These are phyloP conservation scores for Mesocentrotus franciscanus DNA, from an alignment of 53 echinoderm and acorn worm species.

Conservation along the genomic window DNA sequence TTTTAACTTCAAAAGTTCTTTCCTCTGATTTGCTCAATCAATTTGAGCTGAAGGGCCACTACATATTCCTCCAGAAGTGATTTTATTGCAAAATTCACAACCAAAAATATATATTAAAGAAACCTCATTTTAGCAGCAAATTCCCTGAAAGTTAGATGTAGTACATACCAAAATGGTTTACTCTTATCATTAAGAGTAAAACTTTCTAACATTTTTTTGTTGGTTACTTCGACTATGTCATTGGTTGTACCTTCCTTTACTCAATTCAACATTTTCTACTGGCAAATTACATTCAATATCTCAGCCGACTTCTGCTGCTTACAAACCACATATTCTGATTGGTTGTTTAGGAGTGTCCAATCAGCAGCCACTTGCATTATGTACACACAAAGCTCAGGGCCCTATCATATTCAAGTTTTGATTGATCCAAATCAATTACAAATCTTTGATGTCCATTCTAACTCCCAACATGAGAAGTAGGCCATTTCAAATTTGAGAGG, in stretches of 20 bases:
- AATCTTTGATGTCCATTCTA: neutral
- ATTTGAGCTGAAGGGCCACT: neutral
- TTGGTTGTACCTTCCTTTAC: neutral
- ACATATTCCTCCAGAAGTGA: neutral
- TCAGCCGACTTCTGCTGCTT: neutral
- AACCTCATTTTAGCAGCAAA: conserved; percentile 12
- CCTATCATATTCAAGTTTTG: neutral
- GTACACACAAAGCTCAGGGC: neutral
- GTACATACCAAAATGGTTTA: neutral
- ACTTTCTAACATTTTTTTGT: neutral
- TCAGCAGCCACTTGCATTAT: neutral
- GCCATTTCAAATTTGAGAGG: neutral
- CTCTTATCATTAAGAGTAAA: neutral
- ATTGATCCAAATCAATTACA: neutral
- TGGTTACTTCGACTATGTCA: neutral
- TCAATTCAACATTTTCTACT: neutral
- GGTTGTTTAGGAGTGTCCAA: neutral
- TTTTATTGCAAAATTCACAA: conserved; percentile 3
- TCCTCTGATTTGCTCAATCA: neutral
- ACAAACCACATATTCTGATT: neutral
- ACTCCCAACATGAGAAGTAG: neutral
- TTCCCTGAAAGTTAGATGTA: neutral
- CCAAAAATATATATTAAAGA: neutral
- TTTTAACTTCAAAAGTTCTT: neutral
- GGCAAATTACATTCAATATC: neutral